These are phyloP conservation scores for Cordilura impudica DNA, from an alignment of 2,888 invertebrate genomes.

Conservation along the genomic window DNA sequence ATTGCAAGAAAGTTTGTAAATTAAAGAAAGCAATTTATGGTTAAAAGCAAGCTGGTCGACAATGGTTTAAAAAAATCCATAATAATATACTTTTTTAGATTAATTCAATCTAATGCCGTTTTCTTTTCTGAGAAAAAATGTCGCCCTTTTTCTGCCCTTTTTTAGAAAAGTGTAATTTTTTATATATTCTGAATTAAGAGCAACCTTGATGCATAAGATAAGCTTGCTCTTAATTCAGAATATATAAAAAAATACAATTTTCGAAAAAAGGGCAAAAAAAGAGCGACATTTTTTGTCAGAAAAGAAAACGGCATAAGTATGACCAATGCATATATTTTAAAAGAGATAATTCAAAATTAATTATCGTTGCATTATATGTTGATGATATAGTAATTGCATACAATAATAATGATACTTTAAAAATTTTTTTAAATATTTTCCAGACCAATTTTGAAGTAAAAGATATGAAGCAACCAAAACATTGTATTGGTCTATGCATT, in stretches of 20 bases:
- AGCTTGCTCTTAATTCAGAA: too few species aligned
- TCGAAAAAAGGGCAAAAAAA: too few species aligned
- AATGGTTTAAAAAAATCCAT: slow-evolving; percentile 25
- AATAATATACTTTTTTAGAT: slow-evolving; percentile 5
- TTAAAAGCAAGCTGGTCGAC: slow-evolving; percentile 18
- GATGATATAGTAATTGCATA: slow-evolving; percentile 32
- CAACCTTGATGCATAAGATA: too few species aligned
- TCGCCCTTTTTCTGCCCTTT: neutral
- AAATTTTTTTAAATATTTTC: slow-evolving; percentile 4
- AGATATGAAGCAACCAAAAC: slow-evolving; percentile 20
- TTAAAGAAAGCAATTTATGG: slow-evolving; percentile 38
- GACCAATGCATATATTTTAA: slow-evolving; percentile 19
- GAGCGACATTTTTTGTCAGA: too few species aligned
- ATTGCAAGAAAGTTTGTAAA: slow-evolving; percentile 8
- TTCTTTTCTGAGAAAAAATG: neutral
- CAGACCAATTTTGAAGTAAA: slow-evolving; percentile 30
- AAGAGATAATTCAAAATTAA: neutral
- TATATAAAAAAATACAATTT: too few species aligned
- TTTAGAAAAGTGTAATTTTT: too few species aligned
- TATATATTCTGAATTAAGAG: too few species aligned
- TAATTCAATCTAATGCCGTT: neutral
- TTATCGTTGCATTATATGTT: slow-evolving; percentile 33
- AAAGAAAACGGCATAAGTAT: too few species aligned
- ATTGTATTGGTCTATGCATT: slow-evolving; percentile 36
- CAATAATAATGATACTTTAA: slow-evolving; percentile 11